phyloP scores from a whole-genome alignment of 2,797 vertebrate species.

The Gallinago solitaria region DNA sequence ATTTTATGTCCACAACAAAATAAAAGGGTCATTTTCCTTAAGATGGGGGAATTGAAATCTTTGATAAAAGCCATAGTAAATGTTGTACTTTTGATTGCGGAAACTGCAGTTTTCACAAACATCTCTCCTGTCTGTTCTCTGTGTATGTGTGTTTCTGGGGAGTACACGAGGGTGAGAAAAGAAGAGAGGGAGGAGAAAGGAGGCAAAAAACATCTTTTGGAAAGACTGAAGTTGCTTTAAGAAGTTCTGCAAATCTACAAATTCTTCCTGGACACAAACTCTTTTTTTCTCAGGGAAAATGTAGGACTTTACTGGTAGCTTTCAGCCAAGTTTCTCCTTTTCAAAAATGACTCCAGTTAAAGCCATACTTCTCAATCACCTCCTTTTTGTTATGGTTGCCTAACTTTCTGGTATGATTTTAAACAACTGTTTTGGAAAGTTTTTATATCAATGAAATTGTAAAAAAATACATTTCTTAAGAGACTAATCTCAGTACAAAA shows the following conservation, averaged over 20 bases:
- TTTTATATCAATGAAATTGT: neutral
- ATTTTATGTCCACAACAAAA: slow-evolving; percentile 99
- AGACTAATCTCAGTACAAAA: neutral
- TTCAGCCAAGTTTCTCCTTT: neutral
- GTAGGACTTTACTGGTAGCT: neutral
- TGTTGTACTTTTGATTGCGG: slow-evolving; percentile 87
- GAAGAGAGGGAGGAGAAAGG: neutral
- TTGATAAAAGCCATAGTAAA: slow-evolving; percentile 87
- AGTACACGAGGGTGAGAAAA: neutral
- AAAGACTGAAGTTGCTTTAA: slow-evolving; percentile 39
- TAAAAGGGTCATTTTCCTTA: slow-evolving; percentile 97
- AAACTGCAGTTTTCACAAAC: slow-evolving; percentile 78
- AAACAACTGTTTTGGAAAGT: neutral
- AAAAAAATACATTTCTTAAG: neutral
- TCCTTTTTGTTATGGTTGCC: neutral
- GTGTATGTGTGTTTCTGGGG: neutral
- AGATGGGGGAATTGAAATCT: slow-evolving; percentile 92
- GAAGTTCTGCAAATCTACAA: neutral
- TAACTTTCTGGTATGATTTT: neutral
- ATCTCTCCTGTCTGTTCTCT: slow-evolving; percentile 67
- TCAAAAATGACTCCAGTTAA: neutral
- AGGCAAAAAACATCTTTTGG: neutral
- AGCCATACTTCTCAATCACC: neutral
- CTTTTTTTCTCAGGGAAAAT: neutral
- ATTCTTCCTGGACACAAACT: neutral